Conservation (phyloP, 2,888 invertebrate species). For the Smittia sp. region DNA sequence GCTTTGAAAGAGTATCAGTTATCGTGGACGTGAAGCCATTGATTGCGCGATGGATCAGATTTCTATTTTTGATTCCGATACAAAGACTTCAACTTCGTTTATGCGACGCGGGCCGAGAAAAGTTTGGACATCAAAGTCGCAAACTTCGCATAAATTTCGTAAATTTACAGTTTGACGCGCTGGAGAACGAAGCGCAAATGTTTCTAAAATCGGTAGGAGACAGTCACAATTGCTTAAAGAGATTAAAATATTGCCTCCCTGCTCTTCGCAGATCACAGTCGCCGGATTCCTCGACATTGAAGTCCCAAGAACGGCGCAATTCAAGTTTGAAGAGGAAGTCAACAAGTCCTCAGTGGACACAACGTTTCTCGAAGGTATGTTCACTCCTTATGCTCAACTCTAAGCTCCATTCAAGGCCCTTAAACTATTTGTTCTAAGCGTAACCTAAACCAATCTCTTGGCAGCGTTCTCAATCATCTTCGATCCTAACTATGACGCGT, state of each 20-base stretch:
- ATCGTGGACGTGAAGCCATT: no score
- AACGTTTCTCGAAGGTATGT: background rate
- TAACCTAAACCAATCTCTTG: background rate
- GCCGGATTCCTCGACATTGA: background rate
- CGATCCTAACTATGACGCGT: background rate
- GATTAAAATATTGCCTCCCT: no score
- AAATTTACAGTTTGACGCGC: background rate
- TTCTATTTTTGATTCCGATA: background rate
- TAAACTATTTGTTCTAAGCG: background rate
- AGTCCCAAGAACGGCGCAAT: background rate
- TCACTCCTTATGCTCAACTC: background rate
- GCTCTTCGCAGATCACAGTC: background rate
- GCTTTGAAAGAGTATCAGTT: no score
- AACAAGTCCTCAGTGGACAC: background rate
- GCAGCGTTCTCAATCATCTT: background rate
- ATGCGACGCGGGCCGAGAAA: no score
- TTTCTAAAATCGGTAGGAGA: constrained; percentile 7
- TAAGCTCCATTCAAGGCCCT: background rate
- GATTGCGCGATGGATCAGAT: background rate
- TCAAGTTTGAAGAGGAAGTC: background rate
- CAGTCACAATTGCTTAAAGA: background rate
- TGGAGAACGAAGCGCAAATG: background rate
- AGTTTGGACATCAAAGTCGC: background rate
- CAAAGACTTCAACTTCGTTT: no score
- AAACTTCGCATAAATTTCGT: background rate